Evolutionary conservation across 2,113 vertebrate species (phyloP).

Genomic region (Sterna hirundo): DNA sequence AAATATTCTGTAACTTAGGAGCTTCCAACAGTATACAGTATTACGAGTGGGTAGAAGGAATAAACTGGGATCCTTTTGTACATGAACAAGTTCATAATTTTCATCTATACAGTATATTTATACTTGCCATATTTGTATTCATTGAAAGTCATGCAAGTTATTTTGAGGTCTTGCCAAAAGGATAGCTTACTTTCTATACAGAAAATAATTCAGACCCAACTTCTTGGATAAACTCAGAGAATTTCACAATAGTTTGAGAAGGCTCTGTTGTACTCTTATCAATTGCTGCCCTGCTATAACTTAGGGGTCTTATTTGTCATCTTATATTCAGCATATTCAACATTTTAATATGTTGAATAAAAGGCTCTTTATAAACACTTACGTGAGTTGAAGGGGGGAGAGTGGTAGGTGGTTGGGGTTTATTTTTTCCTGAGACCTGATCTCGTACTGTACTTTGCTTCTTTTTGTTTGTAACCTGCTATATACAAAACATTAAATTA

Average conservation of each 20-base stretch:
- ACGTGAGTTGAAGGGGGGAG: fast-evolving
- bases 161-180: background rate
- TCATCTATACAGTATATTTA: background rate
- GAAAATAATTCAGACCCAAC: background rate
- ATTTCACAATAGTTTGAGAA: background rate
- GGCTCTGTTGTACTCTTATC: background rate
- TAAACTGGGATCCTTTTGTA: background rate
- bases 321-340: background rate
- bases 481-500: slow-evolving; percentile 5
- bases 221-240: background rate
- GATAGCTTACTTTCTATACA: background rate
- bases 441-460: background rate
- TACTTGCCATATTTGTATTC: background rate
- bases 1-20: background rate
- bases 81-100: background rate
- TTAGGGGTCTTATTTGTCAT: background rate
- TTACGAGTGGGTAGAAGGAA: background rate
- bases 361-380: background rate
- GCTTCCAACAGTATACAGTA: background rate
- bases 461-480: background rate
- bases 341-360: background rate
- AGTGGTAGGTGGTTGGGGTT: background rate
- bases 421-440: background rate
- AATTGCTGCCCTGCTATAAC: background rate
- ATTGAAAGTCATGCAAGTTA: background rate